These are phyloP conservation scores for Platycheirus rosarum DNA, from an alignment of 2,888 invertebrate genomes.

Conservation along the genomic window DNA sequence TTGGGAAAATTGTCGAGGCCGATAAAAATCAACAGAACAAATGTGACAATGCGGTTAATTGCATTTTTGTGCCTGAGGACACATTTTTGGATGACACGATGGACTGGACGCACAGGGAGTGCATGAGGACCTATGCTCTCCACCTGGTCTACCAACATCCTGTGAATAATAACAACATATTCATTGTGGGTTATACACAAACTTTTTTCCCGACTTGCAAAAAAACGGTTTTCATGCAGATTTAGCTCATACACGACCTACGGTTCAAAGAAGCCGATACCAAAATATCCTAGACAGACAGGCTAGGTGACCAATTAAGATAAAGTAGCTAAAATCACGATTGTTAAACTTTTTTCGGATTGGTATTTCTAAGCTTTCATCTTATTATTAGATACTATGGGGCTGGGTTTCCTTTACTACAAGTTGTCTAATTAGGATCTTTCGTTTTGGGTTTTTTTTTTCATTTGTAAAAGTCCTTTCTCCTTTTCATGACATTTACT, in stretches of 20 bases:
- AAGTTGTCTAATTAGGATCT: constrained; percentile 53
- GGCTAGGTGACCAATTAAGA: constrained; percentile 60
- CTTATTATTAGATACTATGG: constrained; percentile 13
- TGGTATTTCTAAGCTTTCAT: constrained; percentile 7
- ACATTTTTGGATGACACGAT: constrained; percentile 16
- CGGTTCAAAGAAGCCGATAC: neutral
- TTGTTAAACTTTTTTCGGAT: constrained; percentile 17
- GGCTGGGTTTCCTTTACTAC: constrained; percentile 3
- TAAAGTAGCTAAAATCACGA: constrained; percentile 41
- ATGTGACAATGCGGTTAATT: constrained; percentile 74
- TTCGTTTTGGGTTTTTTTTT: constrained; percentile 3
- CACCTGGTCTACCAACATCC: neutral
- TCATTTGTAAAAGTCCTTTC: constrained; percentile 9
- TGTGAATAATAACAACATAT: constrained; percentile 29
- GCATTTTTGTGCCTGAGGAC: constrained; percentile 68
- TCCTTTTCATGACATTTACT: constrained; percentile 27
- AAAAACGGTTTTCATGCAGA: neutral
- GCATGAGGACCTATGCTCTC: neutral
- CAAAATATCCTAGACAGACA: neutral
- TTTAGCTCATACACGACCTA: constrained; percentile 7
- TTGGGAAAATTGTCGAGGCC: constrained; percentile 62
- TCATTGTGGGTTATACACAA: neutral
- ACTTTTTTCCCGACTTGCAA: neutral
- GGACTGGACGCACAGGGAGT: neutral
- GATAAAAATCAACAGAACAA: constrained; percentile 72